Evolutionary conservation across 2,797 vertebrate species (phyloP), one percentile per base, ranked within the genome.

Genomic region (Sebastes iracundus): DNA sequence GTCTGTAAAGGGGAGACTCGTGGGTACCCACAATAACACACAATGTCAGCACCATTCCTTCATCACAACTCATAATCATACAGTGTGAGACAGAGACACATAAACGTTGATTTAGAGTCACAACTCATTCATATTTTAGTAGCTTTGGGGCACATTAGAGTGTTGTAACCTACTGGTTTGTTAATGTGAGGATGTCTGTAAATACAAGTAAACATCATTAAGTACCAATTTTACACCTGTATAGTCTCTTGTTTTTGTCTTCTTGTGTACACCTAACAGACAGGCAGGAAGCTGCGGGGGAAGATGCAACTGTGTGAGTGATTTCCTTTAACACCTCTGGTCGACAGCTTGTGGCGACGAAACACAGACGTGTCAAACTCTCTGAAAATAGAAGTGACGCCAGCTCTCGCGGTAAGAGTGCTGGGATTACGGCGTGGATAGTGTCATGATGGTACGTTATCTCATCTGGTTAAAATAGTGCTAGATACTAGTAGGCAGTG

Each of bases 381-480:
- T 2, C 87, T 81, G 63, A 69, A 84, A 93, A 89, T 79, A 92
- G 85, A 85, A 55, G 82, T 66, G 87, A 87, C 46, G 53, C n/a
- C 55, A 25, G 55, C 69, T 80, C 74, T 49, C 18, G 13, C 1
- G 25, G 69, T 56, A 6, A 6, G 63, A 53, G 66, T 5, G 28
- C 20, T 33, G 25, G 49, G 75, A 82, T 86, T 64, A 86, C 59
- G 35, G 63, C 60, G 38, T 1, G 5, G 27, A 73, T 10, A 5
- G 8, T 1, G 35, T 33, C 77, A 52, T 35, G n/a, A 64, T 32
- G 71, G 58, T 4, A n/a, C 49, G 63, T 81, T 75, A 88, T 88
- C 86, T 82, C 67, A 52, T 64, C 25, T 14, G 75, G 42, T 82
- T 69, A 76, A 83, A 92, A 90, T 53, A 87, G 55, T 7, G 13